These are phyloP conservation scores for Thera britannica DNA, from an alignment of 2,888 invertebrate genomes.

Conservation along the genomic window DNA sequence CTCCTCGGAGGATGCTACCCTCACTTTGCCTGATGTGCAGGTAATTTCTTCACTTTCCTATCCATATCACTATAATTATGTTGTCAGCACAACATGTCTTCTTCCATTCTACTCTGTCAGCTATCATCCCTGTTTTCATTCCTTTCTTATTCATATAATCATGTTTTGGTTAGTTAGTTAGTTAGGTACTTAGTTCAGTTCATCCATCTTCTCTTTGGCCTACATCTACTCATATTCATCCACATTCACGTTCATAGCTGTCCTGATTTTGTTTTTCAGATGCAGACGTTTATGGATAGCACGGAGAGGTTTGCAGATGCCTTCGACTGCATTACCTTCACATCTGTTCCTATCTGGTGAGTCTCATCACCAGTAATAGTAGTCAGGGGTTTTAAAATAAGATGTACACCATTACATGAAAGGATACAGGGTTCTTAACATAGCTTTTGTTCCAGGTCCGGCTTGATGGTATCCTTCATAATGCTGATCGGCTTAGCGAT, in stretches of 20 bases:
- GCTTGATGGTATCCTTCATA: slow-evolving; percentile 91
- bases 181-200: no score
- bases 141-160: no score
- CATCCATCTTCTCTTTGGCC: no score
- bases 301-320: slow-evolving; percentile 88
- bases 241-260: neutral
- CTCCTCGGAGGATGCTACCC: slow-evolving; percentile 72
- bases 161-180: no score
- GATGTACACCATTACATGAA: no score
- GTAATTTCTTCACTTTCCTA: slow-evolving; percentile 50
- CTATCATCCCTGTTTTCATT: no score
- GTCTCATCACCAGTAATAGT: neutral
- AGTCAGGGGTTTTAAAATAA: neutral
- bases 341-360: slow-evolving; percentile 94
- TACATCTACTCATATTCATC: no score
- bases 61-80: no score
- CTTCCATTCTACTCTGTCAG: no score
- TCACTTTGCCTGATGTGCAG: slow-evolving; percentile 81
- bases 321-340: slow-evolving; percentile 96
- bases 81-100: no score
- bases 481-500: slow-evolving; percentile 90
- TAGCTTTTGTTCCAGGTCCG: slow-evolving; percentile 82
- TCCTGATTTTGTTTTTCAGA: slow-evolving; percentile 55
- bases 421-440: neutral
- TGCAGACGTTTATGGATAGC: slow-evolving; percentile 83